Base-by-base conservation (phyloP, 30 jellyfish, hydroid and myxozoan genomes). In the Aurelia sp. region DNA sequence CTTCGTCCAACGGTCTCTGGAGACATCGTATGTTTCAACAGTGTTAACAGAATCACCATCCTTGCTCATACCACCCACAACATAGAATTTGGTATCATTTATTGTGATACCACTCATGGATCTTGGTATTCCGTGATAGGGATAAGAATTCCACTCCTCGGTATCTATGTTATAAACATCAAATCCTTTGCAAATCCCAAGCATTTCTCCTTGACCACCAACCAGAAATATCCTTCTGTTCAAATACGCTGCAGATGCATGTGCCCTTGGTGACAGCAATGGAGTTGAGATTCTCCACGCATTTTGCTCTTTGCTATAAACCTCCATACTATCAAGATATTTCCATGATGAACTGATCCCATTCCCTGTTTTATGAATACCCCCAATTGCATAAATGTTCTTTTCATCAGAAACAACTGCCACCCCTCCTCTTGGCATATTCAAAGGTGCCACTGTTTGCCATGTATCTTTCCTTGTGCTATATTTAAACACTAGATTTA, bases 161-260 rank as follows among this genome's bases (percentile, higher is more conserved):
- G 88, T 76, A 30, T 72, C 85, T 4, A 94, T 85, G 51, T 94
- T 78, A 73, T 72, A 94, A 8, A 89, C 92, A 58, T 94, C 99
- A 66, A 94, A 61, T 13, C 99, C 99, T 57, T 82, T 88, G 75
- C 92, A 84, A 10, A 83, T 72, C 6, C 97, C 97, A 24, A 89
- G 82, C 89, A 89, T 72, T 67, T 94, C 95, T n/a, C 97, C 84
- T 72, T 94, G 99, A 12, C 99, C 99, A 20, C 99, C 99, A 76
- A 89, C 86, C 63, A 94, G 53, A 58, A 72, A 94, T 68, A 94
- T 94, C 50, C 94, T 82, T 31, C 90, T 72, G 70, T 84, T 94
- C 72, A 89, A 21, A 69, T 73, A 84, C n/a, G 64, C 91, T n/a
- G 97, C 97, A 8, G 94, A 63, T 18, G 95, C 97, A 85, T 94